A percentile compares a stretch with the other conserved stretches of the same genome.
phyloP scores from a whole-genome alignment of 2,113 vertebrate genomes.

The Rhagologus leucostigma region DNA sequence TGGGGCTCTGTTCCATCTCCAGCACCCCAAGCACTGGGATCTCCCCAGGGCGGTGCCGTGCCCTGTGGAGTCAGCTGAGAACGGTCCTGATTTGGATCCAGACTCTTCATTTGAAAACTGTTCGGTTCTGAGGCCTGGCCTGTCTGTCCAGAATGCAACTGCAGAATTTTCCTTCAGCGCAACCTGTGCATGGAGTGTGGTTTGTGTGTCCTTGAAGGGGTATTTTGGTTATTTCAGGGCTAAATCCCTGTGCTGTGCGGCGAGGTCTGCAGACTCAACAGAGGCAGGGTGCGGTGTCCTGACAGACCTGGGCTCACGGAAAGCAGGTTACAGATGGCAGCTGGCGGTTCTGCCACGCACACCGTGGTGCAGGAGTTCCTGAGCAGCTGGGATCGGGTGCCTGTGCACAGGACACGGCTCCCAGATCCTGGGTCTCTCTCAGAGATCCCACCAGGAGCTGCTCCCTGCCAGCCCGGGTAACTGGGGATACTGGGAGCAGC shows the following conservation, averaged over 20 bases:
- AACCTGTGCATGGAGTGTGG: background rate
- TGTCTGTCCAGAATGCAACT: background rate
- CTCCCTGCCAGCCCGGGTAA: background rate
- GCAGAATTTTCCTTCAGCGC: background rate
- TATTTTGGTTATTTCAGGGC: background rate
- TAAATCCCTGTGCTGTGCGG: background rate
- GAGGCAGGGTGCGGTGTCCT: background rate
- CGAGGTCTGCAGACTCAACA: background rate
- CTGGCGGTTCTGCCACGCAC: background rate
- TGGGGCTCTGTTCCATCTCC: background rate
- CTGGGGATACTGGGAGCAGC: background rate
- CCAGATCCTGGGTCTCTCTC: rapidly evolving
- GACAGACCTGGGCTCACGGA: background rate
- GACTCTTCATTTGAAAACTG: background rate
- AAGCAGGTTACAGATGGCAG: background rate
- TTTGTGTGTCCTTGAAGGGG: background rate
- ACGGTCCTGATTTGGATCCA: background rate
- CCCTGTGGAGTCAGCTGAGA: rapidly evolving
- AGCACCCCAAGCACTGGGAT: rapidly evolving
- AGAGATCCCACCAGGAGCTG: background rate
- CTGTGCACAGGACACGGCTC: background rate
- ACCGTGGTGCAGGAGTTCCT: background rate
- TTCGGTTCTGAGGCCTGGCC: background rate
- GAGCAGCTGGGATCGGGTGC: background rate
- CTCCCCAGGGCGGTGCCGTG: rapidly evolving